Evolutionary conservation across 2,888 invertebrate genomes (phyloP).

Genomic region (Melanostoma scalare): DNA sequence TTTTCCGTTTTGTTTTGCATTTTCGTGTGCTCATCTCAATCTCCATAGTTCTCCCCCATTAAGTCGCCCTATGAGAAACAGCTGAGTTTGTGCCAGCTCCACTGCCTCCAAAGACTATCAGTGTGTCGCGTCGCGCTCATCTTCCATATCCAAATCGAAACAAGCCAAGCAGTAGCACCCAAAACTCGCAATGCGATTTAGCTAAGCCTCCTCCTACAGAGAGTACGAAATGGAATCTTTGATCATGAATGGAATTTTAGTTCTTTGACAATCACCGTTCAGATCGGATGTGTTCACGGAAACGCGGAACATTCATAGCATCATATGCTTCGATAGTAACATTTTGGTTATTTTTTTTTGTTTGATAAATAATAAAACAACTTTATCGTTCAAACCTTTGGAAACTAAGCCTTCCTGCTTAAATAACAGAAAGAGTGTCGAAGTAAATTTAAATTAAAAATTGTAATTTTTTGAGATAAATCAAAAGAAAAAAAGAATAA

Average conservation of each 20-base stretch:
- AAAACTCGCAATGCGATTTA: constrained; percentile 17
- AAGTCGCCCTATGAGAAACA: constrained; percentile 47
- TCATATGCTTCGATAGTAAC: constrained; percentile 25
- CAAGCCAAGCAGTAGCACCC: constrained; percentile 14
- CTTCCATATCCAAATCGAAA: constrained; percentile 41
- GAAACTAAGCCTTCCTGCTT: not conserved
- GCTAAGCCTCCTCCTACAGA: not conserved
- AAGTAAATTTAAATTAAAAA: not conserved
- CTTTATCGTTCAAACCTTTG: constrained; percentile 16
- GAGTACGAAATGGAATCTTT: constrained; percentile 69
- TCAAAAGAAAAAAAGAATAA: too few species aligned
- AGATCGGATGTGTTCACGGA: constrained; percentile 77
- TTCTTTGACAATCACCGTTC: constrained; percentile 78
- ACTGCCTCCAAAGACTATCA: constrained; percentile 19
- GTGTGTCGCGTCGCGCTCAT: constrained; percentile 30
- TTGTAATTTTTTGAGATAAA: not conserved
- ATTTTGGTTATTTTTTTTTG: constrained; percentile 1
- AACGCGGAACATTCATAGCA: constrained; percentile 47
- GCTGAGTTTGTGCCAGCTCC: constrained; percentile 38
- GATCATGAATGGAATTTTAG: constrained; percentile 78
- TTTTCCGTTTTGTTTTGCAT: constrained; percentile 45
- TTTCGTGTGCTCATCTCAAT: constrained; percentile 28
- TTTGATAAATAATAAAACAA: not conserved
- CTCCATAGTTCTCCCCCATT: constrained; percentile 19
- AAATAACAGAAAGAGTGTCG: constrained; percentile 1